phyloP scores from a whole-genome alignment of 2,888 invertebrate genomes.

The Apoderus coryli region DNA sequence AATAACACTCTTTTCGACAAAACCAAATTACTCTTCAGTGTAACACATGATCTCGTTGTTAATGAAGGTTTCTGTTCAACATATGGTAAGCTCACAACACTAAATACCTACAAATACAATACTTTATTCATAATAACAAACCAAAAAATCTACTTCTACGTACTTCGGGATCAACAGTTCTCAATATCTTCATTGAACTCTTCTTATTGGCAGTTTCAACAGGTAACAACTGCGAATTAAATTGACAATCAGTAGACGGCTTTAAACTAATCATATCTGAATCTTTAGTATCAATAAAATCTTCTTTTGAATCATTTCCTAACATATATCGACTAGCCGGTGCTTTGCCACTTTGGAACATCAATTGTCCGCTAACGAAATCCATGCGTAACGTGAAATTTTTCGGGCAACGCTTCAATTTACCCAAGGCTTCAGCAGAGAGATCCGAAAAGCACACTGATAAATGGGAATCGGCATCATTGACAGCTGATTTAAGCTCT shows the following conservation, averaged over 20 bases:
- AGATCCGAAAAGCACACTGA: slow-evolving; percentile 17
- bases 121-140: no score
- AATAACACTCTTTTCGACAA: no score
- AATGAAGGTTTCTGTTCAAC: slow-evolving; percentile 6
- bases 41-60: slow-evolving; percentile 11
- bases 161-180: slow-evolving; percentile 18
- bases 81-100: slow-evolving; percentile 10
- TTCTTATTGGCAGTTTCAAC: slow-evolving; percentile 15
- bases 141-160: no score
- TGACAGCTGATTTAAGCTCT: slow-evolving; percentile 15
- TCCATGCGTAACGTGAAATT: slow-evolving; percentile 19
- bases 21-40: slow-evolving; percentile 9
- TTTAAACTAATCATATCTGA: slow-evolving; percentile 20
- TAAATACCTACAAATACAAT: no score
- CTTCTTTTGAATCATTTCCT: slow-evolving; percentile 9
- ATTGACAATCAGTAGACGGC: slow-evolving; percentile 18
- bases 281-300: slow-evolving; percentile 15
- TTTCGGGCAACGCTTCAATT: slow-evolving; percentile 19
- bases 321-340: slow-evolving; percentile 16
- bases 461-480: slow-evolving; percentile 14
- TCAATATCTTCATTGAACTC: slow-evolving; percentile 16
- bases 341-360: slow-evolving; percentile 17
- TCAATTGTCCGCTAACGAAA: slow-evolving; percentile 17
- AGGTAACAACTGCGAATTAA: slow-evolving; percentile 17
- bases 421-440: slow-evolving; percentile 17